These are phyloP conservation scores for Gorsachius goisagi DNA, from an alignment of 2,113 vertebrate species.

Conservation along the genomic window DNA sequence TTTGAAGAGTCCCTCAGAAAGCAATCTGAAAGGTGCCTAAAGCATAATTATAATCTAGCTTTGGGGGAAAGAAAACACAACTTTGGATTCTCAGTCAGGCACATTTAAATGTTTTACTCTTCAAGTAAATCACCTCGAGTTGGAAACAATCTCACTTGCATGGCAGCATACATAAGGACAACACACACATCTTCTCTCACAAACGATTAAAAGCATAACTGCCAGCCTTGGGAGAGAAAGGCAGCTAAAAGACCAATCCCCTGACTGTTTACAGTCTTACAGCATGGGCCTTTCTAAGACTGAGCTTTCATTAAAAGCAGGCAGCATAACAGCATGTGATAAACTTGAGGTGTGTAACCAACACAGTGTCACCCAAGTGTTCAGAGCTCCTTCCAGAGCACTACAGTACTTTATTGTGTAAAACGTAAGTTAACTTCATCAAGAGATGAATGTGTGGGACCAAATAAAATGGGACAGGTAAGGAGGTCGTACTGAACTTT, in stretches of 20 bases:
- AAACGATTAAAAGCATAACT: not conserved
- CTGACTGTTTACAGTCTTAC: not conserved
- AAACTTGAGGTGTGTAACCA: not conserved
- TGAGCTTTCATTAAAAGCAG: not conserved
- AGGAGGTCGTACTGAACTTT: constrained; percentile 27
- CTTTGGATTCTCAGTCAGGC: not conserved
- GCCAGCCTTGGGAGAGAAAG: not conserved
- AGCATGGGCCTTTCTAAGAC: not conserved
- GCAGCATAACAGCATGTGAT: not conserved
- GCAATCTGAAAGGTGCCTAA: not conserved
- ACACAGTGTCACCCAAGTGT: not conserved
- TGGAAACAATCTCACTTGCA: not conserved
- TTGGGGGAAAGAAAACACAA: not conserved
- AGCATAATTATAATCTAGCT: not conserved
- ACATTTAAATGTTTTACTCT: not conserved
- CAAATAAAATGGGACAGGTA: not conserved
- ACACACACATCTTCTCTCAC: not conserved
- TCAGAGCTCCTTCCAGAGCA: not conserved
- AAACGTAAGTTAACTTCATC: constrained; percentile 20
- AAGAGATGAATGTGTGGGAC: not conserved
- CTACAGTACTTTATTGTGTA: constrained; percentile 25
- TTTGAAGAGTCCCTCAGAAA: not conserved
- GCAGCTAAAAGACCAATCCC: not conserved
- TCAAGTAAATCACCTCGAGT: not conserved
- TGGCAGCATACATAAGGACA: not conserved